These are phyloP conservation scores for Anorthoa munda DNA, from an alignment of 2,888 invertebrate species.

Conservation along the genomic window DNA sequence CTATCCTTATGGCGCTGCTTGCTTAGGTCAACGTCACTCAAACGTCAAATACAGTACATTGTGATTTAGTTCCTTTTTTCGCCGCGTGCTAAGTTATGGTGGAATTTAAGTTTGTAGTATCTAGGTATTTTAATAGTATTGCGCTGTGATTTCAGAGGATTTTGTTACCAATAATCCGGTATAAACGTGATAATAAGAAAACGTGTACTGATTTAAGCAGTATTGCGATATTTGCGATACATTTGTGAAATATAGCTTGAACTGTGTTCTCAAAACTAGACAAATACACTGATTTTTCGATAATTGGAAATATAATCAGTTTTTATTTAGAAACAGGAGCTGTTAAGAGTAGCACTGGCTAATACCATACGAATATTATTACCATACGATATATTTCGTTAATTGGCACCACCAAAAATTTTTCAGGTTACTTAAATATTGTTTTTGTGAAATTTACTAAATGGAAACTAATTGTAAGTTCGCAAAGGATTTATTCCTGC, in stretches of 20 bases:
- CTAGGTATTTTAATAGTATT: conserved; percentile 41
- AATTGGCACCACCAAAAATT: no score
- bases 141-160: conserved; percentile 37
- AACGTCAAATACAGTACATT: conserved; percentile 12
- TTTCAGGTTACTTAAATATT: no score
- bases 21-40: neutral
- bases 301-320: no score
- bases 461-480: no score
- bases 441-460: no score
- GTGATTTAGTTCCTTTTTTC: conserved; percentile 26
- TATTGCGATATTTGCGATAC: neutral
- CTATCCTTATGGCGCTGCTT: conserved; percentile 6
- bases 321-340: no score
- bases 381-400: no score
- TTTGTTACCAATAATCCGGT: conserved; percentile 29
- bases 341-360: no score
- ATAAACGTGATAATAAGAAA: conserved; percentile 17
- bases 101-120: neutral
- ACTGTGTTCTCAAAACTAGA: no score
- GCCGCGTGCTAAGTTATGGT: neutral
- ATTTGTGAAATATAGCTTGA: neutral
- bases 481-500: no score
- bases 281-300: no score
- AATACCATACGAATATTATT: no score
- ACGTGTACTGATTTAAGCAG: conserved; percentile 1